Evolutionary conservation across 2,113 vertebrate species (phyloP), one percentile per base, ranked within the genome.

Genomic region (Trichechus manatus): DNA sequence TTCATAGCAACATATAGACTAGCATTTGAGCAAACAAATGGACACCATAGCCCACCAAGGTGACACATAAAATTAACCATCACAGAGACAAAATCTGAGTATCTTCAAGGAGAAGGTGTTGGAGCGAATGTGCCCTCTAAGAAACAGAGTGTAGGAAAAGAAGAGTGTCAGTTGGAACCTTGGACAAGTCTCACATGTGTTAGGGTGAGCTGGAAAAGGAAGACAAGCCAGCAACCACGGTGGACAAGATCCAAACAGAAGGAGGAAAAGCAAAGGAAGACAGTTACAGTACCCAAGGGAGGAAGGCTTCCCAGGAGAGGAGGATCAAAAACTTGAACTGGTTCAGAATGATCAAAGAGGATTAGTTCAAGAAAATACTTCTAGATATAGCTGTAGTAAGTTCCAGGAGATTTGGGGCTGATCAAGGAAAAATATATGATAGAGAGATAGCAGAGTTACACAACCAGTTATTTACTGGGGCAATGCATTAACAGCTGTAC

Each of bases 141-240:
- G 66, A 74, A 82, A 44, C 1, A 70, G 3, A 80, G 39, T 23
- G 29, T 9, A 47, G 44, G 22, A n/a, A 1, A 14, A 59, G 14
- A 36, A 39, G 19, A n/a, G 25, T 13, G 14, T 5, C 2, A 53
- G 15, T 9, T 70, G 1, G 20, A 25, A 33, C 23, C 64, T 42
- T 15, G 8, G 56, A n/a, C 75, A 20, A 23, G 9, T n/a, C 8
- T 22, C 15, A 50, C 6, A 23, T 68, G 23, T 13, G 10, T 23
- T 5, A 36, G 70, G 9, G 6, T 9, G 20, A 68, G 5, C 0
- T 3, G 2, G 63, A 63, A 39, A 56, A 70, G 47, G 17, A 25
- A n/a, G 20, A 8, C 15, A 33, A n/a, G 14, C 33, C 7, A 10
- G n/a, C 2, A 44, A 44, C 0, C 3, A 56, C 6, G 11, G n/a